Base-by-base conservation (phyloP, 2,888 invertebrate genomes). In the Mythimna impura region DNA sequence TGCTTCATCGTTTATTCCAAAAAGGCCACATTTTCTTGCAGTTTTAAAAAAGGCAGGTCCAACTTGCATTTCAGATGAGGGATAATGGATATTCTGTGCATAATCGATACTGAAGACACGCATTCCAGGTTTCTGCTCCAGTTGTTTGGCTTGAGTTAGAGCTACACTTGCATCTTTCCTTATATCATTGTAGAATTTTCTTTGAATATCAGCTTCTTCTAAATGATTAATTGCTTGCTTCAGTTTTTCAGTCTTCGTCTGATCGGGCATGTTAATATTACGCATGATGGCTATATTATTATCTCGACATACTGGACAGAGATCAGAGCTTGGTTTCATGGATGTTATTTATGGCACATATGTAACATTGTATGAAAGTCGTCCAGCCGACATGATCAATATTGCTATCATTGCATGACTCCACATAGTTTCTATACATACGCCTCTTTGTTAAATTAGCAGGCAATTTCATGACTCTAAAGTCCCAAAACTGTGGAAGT, bases 61-160 rank as follows among this genome's bases (percentile, higher is more conserved):
- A 66, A 66, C 66, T 66, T 66, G 55, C 66, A 66, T 66, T 66
- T 66, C 66, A 66, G 66, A 66, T 66, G 66, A 66, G 55, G 66
- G 66, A 66, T 66, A 66, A 66, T 66, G 66, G 66, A 66, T 66
- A 66, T 66, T 66, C 66, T 66, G 66, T 66, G 66, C 66, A 66
- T 66, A 66, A 66, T 66, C 66, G 40, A 66, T 66, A 66, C 66
- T 66, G 66, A 66, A 66, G 66, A 66, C 66, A 65, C 64, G 64
- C 64, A 65, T 65, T 65, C 64, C 64, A 65, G 52, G 64, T 65
- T 65, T 65, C 64, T 65, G 64, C 64, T 65, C 64, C 64, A 65
- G 64, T 50, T 65, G 64, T 65, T 65, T 65, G 52, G 64, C 64
- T 65, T 65, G 64, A 65, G 64, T 65, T n/a, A 65, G 64, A 65